These are phyloP conservation scores for Crambe crambe DNA, from an alignment of 37 sponge, comb jelly and placozoan genomes.

Conservation along the genomic window DNA sequence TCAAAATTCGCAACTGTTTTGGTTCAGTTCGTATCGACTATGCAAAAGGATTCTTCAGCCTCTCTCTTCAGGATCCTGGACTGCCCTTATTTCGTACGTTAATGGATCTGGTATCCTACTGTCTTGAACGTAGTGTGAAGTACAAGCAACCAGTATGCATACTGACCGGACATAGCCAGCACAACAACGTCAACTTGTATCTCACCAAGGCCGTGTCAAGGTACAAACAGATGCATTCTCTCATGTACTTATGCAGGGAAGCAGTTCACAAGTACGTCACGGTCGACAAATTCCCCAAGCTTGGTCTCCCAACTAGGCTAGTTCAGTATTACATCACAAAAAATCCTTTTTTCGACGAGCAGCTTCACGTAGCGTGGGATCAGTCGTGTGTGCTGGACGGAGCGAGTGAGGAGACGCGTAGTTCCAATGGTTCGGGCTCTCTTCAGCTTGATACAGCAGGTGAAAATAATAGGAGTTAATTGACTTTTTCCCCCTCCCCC, in stretches of 20 bases:
- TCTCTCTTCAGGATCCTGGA: conserved; percentile 55
- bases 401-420: conserved; percentile 1
- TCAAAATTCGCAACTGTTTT: conserved; percentile 59
- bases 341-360: conserved; percentile 63
- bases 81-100: conserved; percentile 61
- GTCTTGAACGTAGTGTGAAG: conserved; percentile 21
- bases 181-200: conserved; percentile 38
- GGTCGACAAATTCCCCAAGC: conserved; percentile 35
- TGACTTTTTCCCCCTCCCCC: background rate
- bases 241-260: conserved; percentile 47
- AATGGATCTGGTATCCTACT: conserved; percentile 53
- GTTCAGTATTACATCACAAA: conserved; percentile 31
- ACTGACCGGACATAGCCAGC: conserved; percentile 41
- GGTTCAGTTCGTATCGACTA: conserved; percentile 75
- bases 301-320: conserved; percentile 47
- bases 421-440: conserved; percentile 12
- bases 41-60: conserved; percentile 68
- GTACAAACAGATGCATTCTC: conserved; percentile 36
- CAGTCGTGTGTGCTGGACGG: background rate
- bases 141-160: conserved; percentile 65
- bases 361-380: conserved; percentile 5
- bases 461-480: background rate
- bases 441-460: conserved; percentile 44
- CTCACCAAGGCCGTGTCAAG: conserved; percentile 65
- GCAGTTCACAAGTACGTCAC: conserved; percentile 33